Evolutionary conservation across 2,888 invertebrate species (phyloP).

Genomic region (Drosophila prostipennis): DNA sequence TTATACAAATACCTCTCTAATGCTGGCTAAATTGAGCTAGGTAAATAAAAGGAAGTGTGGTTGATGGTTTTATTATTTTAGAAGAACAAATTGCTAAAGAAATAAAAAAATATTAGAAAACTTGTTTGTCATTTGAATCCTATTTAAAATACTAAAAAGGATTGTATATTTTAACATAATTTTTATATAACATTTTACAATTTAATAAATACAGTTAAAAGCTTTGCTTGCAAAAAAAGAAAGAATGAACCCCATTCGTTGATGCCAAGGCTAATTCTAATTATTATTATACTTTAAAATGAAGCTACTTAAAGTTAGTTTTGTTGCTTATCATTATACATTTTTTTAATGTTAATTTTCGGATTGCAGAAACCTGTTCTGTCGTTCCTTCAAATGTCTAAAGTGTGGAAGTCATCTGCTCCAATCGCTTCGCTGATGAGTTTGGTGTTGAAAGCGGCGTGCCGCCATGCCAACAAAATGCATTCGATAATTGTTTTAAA

Average conservation of each 20-base stretch:
- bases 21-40: slow-evolving; percentile 12
- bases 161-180: too few species aligned
- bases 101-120: too few species aligned
- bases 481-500: slow-evolving; percentile 65
- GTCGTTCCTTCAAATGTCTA: slow-evolving; percentile 4
- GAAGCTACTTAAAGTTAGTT: too few species aligned
- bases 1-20: slow-evolving; percentile 36
- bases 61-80: slow-evolving; percentile 16
- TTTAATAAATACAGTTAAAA: too few species aligned
- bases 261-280: too few species aligned
- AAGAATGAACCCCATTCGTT: too few species aligned
- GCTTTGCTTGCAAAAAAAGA: too few species aligned
- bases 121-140: too few species aligned
- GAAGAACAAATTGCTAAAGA: too few species aligned
- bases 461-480: slow-evolving; percentile 40
- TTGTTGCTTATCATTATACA: background rate
- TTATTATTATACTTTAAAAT: background rate
- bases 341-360: background rate
- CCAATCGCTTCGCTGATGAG: slow-evolving; percentile 25
- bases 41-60: slow-evolving; percentile 17
- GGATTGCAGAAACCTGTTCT: slow-evolving; percentile 24
- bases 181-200: too few species aligned
- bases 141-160: too few species aligned
- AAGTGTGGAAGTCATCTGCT: slow-evolving; percentile 6
- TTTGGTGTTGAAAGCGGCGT: slow-evolving; percentile 61